Evolutionary conservation across 2,888 invertebrate genomes (phyloP), one percentile per base, ranked within the genome.

Genomic region (Lydus trimaculatus): DNA sequence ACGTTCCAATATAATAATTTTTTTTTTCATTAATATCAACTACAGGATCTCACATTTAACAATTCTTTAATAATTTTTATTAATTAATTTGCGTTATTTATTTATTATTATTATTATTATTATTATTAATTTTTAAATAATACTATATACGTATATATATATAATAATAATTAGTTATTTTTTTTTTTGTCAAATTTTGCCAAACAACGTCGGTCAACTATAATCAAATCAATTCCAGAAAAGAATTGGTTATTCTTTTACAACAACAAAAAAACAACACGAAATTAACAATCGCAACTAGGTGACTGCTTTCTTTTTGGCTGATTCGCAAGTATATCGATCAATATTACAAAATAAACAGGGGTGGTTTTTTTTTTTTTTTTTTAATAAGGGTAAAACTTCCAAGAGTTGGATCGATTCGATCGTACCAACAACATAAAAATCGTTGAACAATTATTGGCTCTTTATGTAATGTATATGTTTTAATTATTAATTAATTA

Each of bases 41-140:
- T 84, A 84, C 82, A 80, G 80, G 81, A 83, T 83, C 82, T 82
- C 83, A 84, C 83, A 82, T 83, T 82, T 80, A 84, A 84, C 82
- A 83, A 82, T 73, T 76, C 73, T 63, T 73, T 72, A 48, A 25
- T 56, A 48, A 20, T 23, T 52, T 48, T 52, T 23, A 70, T 70
- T 67, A 66, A 67, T 73, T 73, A 73, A 72, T 73, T 75, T 79
- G 78, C 76, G 76, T 78, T 61, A 68, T 78, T 77, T 76, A 77
- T 78, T 80, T 80, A 80, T 77, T 76, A 75, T 79, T 79, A 76
- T 74, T 76, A 73, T 73, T 73, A 74, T 69, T 72, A 67, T 73
- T 64, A 65, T 65, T 66, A 63, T 71, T 75, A 56, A 69, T 63
- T 73, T 67, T 69, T 68, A 67, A 66, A 66, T 64, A 67, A 62